These are phyloP conservation scores for Noctilio leporinus DNA, from an alignment of 2,113 vertebrate species.

Conservation along the genomic window DNA sequence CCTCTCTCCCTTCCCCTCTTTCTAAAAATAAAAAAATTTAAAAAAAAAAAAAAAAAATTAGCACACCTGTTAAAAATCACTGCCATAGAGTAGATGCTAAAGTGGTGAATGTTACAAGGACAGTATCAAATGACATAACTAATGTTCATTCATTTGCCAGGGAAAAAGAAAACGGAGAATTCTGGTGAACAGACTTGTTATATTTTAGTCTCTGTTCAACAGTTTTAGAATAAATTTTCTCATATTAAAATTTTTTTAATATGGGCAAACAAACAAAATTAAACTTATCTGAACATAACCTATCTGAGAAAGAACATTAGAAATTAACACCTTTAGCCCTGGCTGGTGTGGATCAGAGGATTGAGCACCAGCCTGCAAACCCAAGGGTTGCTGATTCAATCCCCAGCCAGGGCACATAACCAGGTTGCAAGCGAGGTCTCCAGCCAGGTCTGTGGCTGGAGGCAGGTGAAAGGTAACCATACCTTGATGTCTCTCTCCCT, in stretches of 20 bases:
- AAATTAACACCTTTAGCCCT: not conserved
- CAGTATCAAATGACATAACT: not conserved
- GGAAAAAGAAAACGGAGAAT: not conserved
- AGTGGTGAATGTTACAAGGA: not conserved
- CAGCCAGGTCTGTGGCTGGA: too few relatives aligned
- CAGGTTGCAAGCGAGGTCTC: too few relatives aligned
- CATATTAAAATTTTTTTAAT: not conserved
- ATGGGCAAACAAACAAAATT: too few relatives aligned
- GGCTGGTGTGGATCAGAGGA: too few relatives aligned
- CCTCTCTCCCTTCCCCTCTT: too few relatives aligned
- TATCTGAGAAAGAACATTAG: not conserved
- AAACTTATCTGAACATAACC: not conserved
- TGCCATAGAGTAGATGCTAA: not conserved
- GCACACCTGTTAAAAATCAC: not conserved
- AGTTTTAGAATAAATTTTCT: not conserved
- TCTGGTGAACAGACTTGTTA: not conserved
- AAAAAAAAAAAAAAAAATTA: too few relatives aligned
- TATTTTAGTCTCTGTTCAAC: not conserved
- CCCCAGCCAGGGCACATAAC: too few relatives aligned
- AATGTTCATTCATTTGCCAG: not conserved
- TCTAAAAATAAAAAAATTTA: too few relatives aligned
- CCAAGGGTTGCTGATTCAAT: too few relatives aligned
- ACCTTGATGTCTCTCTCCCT: too few relatives aligned
- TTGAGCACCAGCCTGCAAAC: too few relatives aligned
- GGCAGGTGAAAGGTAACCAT: too few relatives aligned